Evolutionary conservation across 2,888 invertebrate species (phyloP), one percentile per base, ranked within the genome.

Genomic region (Lottia gigantea): DNA sequence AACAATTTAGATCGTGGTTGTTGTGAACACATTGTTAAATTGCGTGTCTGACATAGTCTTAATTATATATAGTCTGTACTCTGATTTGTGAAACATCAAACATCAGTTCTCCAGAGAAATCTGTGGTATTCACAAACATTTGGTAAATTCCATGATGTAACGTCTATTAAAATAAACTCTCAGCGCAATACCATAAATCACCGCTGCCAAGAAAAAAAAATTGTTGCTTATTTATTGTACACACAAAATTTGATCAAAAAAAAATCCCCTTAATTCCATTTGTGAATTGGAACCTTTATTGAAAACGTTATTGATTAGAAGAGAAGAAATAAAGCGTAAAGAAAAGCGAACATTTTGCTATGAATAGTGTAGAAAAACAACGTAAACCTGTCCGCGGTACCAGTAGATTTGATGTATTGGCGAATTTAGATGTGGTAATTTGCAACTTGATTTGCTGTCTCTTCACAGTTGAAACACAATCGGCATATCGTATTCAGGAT

Each of bases 401-500:
- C 23, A 23, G 12, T 55, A 23, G 19, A 55, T 55, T 55, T 55
- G 55, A 55, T 55, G 55, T 55, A 55, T 55, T 19, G 23, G 55
- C 23, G 55, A n/a, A 55, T 23, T 40, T 55, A 55, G 11, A 55
- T 23, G 55, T 55, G 55, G 55, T 55, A 23, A 55, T 55, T 55
- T 55, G 55, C 23, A 55, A 55, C 19, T 23, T 55, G 55, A 55
- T 55, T 19, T 55, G 55, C 55, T 14, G 23, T 55, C 55, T 55
- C 19, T 16, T 55, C 19, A 23, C 23, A 23, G 23, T 14, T 55
- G 11, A 14, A 55, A 55, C 19, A 55, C 55, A 55, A 55, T 55
- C 19, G 11, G 12, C 23, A 55, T 19, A 55, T 55, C 23, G 19
- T 19, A 55, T 23, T 55, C 11, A 19, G 11, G 23, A 14, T 12